Percentiles rank a stretch among this genome's conserved stretches.
Evolutionary conservation across 2,113 vertebrate species (phyloP).

Genomic region (Sinosuthora webbiana): DNA sequence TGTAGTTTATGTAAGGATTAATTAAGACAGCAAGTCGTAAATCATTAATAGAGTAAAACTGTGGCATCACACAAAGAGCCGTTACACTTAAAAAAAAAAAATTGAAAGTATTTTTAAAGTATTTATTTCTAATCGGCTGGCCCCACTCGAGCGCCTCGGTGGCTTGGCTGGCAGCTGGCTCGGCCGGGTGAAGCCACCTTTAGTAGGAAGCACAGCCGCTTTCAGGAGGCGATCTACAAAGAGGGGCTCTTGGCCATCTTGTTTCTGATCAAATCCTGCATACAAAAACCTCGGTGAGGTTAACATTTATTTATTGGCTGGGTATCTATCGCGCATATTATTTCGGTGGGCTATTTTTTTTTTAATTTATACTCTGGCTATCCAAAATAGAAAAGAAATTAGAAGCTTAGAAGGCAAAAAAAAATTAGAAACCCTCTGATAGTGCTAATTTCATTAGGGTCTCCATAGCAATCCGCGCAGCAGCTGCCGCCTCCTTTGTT

Average conservation of each 20-base stretch:
- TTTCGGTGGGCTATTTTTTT: background rate
- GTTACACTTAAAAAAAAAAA: conserved; percentile 51
- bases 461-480: conserved; percentile 50
- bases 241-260: conserved; percentile 70
- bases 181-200: conserved; percentile 71
- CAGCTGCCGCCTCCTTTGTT: conserved; percentile 63
- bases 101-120: conserved; percentile 58
- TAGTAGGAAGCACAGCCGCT: conserved; percentile 57
- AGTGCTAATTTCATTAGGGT: conserved; percentile 48
- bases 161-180: conserved; percentile 68
- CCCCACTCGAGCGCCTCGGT: conserved; percentile 71
- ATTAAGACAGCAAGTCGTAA: conserved; percentile 83
- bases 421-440: conserved; percentile 17
- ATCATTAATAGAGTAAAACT: conserved; percentile 81
- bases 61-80: conserved; percentile 68
- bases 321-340: conserved; percentile 27
- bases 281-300: conserved; percentile 37
- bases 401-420: conserved; percentile 34
- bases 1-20: conserved; percentile 85
- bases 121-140: conserved; percentile 78
- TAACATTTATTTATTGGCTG: conserved; percentile 62
- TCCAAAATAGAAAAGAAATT: conserved; percentile 36
- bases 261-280: conserved; percentile 37
- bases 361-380: background rate
- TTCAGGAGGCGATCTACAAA: conserved; percentile 45